Evolutionary conservation across 1,140 invertebrate genomes (phyloP).

Genomic region (Phthorimaea operculella): DNA sequence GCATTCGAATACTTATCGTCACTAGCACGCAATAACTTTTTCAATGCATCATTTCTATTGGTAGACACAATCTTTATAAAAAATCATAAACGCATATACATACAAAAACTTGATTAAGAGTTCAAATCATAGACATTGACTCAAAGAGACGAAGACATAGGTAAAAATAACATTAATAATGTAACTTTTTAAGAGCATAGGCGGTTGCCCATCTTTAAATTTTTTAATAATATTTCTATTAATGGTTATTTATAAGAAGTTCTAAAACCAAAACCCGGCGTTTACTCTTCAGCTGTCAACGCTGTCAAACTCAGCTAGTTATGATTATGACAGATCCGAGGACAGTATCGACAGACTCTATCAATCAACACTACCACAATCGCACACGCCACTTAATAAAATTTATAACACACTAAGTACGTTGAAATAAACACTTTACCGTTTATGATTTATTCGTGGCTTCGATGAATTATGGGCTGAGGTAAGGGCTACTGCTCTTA

Average conservation of each 20-base stretch:
- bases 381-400: constrained; percentile 63
- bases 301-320: constrained; percentile 7
- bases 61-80: not conserved
- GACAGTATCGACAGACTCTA: constrained; percentile 53
- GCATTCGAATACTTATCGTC: no score
- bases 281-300: constrained; percentile 2
- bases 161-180: no score
- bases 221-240: no score
- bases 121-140: no score
- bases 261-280: not conserved
- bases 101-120: no score
- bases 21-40: not conserved
- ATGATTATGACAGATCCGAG: constrained; percentile 24
- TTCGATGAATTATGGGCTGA: constrained; percentile 54
- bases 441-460: constrained; percentile 64
- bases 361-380: constrained; percentile 63
- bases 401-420: constrained; percentile 67
- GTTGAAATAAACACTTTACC: constrained; percentile 65
- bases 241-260: no score
- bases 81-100: not conserved
- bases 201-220: no score
- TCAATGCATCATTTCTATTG: not conserved
- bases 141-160: no score
- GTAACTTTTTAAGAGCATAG: no score
- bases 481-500: not conserved